Base-by-base conservation (phyloP, 2,113 vertebrate species). In the Lagenorhynchus albirostris region DNA sequence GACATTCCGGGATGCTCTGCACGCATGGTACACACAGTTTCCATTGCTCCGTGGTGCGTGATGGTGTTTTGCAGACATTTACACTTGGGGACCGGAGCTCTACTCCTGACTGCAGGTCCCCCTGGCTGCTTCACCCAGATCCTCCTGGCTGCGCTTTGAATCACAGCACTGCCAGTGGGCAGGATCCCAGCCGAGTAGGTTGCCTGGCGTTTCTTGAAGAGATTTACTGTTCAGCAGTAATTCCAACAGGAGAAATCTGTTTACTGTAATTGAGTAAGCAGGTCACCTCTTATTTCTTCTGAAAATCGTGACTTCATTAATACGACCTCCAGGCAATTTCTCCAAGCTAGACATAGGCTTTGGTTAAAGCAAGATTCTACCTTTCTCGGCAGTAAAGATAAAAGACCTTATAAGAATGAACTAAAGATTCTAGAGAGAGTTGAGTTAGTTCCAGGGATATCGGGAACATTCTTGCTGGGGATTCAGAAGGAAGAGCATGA, bases 251-350 rank as follows among this genome's bases (percentile, higher is more conserved):
- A 95, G 25, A 86, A 90, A 89, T 83, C 23, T 38, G 8, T 92
- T 86, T 55, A 55, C 47, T 95, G 5, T 95, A 82, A 92, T 62
- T 65, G 17, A 86, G 25, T 47, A 96, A 95, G 41, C 79, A 74
- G 12, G 67, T 94, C 60, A 83, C 58, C 25, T 68, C 2, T 10
- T 82, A 82, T 68, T 58, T 96, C 79, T 92, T 92, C 94, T 71
- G 5, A 96, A 92, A 96, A 89, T 63, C 55, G 11, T 92, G 31
- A 81, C 74, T 50, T 41, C 74, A 80, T 91, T 96, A 89, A 36
- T 79, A 86, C 41, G 20, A 87, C 73, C 50, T 71, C 71, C 12
- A 80, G 74, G 63, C 53, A 96, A 79, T 89, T 83, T 33, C 81
- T 91, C 33, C 41, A 74, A 83, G 65, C 21, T 88, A 74, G 63